Base-by-base conservation (phyloP, 2,797 vertebrate genomes). In the Fratercula arctica region DNA sequence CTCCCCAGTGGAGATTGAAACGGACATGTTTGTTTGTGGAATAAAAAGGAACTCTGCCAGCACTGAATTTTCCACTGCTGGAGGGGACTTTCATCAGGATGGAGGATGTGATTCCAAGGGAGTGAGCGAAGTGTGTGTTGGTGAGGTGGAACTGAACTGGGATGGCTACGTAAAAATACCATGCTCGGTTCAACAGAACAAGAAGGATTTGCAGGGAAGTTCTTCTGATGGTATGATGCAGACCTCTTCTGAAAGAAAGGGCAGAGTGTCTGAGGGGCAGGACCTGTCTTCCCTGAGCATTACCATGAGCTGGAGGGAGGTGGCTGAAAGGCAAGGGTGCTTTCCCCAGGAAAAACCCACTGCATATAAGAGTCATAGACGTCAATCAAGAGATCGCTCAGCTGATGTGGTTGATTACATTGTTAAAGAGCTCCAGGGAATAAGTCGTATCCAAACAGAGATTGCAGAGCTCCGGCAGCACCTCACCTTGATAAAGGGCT, bases 401-500 rank as follows among this genome's bases (percentile, higher is more conserved):
- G 98, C 95, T 15, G 98, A 98, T 63, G 97, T 98, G 35, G 97
- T 98, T 33, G 98, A 98, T 72, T 98, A 98, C 57, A 98, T 98
- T 43, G 97, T 98, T 72, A 98, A 98, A 92, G 98, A 98, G 75
- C 96, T 98, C 7, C 98, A 98, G 90, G 98, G 98, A 59, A 98
- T 98, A 90, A 98, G 98, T 89, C 97, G 96, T 54, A 98, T 98
- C 75, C 98, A 98, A 89, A 97, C 96, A 1, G 98, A 98, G 97
- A 98, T 98, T 79, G 98, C 98, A 25, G 98, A 98, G 73, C 97
- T 98, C 66, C 97, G 90, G 26, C 97, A 98, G 86, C 98, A 98
- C 85, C 96, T 98, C 77, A 98, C 91, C 67, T 96, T 98, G 95
- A 98, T 98, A 80, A 98, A 95, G 67, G 98, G 98, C 57, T 98